A percentile compares a stretch with the other conserved stretches of the same genome.
phyloP scores from a whole-genome alignment of 1,140 invertebrate species.

The Lucilia cuprina region DNA sequence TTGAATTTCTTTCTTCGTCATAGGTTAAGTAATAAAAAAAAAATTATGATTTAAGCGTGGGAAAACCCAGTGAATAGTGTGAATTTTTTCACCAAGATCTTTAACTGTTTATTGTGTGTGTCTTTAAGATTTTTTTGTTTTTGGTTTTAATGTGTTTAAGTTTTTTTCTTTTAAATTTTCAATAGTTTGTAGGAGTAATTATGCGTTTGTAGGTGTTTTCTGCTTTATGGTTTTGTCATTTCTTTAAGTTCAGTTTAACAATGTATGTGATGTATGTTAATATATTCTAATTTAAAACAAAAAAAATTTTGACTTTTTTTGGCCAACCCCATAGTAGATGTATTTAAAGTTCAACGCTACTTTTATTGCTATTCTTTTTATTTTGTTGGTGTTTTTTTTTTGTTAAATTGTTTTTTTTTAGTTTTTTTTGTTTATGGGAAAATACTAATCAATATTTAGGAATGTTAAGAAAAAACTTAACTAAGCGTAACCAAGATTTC shows the following conservation, averaged over 20 bases:
- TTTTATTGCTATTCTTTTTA: neutral
- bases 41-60: constrained; percentile 38
- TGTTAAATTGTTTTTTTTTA: neutral
- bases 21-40: neutral
- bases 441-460: neutral
- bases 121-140: neutral
- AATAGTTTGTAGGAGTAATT: neutral
- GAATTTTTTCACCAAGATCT: constrained; percentile 5
- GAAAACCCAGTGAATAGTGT: constrained; percentile 38
- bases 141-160: neutral
- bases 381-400: no score
- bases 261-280: neutral
- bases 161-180: no score
- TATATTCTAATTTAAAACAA: neutral
- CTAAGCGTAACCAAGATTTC: no score
- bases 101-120: neutral
- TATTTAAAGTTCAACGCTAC: neutral
- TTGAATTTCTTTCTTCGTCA: neutral
- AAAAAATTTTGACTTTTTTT: neutral
- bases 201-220: neutral
- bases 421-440: neutral
- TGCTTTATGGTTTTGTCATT: neutral
- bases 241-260: neutral
- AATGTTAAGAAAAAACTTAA: no score
- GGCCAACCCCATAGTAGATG: neutral